Base-by-base conservation (phyloP, 2,797 vertebrate species). In the Momotus momota region DNA sequence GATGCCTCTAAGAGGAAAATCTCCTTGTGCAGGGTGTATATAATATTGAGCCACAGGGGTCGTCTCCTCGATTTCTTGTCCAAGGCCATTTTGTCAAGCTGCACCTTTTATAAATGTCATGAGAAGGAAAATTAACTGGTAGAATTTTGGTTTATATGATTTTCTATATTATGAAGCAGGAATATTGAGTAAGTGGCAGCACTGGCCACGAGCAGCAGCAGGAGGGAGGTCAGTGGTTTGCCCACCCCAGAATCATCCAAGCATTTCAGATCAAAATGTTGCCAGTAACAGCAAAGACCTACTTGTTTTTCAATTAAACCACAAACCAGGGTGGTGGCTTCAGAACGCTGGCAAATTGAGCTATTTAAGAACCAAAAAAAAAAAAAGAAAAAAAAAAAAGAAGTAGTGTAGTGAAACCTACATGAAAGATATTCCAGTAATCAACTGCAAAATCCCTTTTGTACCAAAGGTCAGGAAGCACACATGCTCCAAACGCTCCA, bases 381-480 rank as follows among this genome's bases (percentile, higher is more conserved):
- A 35, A 35, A 35, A 35, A 35, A 35, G 35, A 35, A 35, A 35
- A 35, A 35, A 35, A 35, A 18, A 74, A 51, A 54, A 23, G 61
- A 31, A 43, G 9, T 64, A 61, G 27, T 5, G 4, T 12, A 27
- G 43, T 45, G 66, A 14, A 90, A 48, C n/a, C 48, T 10, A 6
- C 48, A 6, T 33, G 54, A 52, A 84, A 46, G 41, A 64, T 22
- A 23, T 23, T 70, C 6, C 51, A 41, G 25, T 25, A 21, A 85
- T 54, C 78, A 43, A 4, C 62, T 62, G 43, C 64, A 79, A 92
- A 87, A 61, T 52, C 48, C 23, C 21, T 73, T 74, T 38, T 16
- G 19, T 66, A n/a, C 43, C 31, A 80, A 91, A 92, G 78, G 81
- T 89, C 88, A 70, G 86, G 88, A 80, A 78, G 64, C 81, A 66